Percentiles rank a stretch among this genome's conserved stretches.
Evolutionary conservation across 2,888 invertebrate genomes (phyloP).

Genomic region (Sialis fuliginosa): DNA sequence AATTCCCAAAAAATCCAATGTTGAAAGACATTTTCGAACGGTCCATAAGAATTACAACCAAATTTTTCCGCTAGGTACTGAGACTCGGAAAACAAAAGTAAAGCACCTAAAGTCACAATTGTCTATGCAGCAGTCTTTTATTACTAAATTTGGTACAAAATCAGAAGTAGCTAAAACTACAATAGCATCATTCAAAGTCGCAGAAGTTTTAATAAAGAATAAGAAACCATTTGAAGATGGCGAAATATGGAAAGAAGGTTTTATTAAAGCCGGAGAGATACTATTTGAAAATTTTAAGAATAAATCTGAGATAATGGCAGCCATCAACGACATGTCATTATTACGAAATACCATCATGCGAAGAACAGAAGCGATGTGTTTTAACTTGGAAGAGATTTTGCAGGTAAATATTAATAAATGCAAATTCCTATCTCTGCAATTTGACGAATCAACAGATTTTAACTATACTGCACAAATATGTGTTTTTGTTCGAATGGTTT

Average conservation of each 20-base stretch:
- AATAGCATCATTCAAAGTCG: constrained; percentile 1
- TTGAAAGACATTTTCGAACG: constrained; percentile 9
- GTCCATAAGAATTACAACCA: constrained; percentile 8
- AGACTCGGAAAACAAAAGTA: constrained; percentile 8
- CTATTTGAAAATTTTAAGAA: constrained; percentile 11
- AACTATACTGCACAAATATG: constrained; percentile 11
- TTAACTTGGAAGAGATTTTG: constrained; percentile 7
- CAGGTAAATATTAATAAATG: constrained; percentile 8
- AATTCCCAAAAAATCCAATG: constrained; percentile 8
- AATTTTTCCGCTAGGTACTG: constrained; percentile 8
- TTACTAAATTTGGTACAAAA: neutral
- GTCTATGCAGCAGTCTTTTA: neutral
- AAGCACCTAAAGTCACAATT: neutral
- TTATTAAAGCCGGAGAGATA: constrained; percentile 9
- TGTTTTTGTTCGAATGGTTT: constrained; percentile 11
- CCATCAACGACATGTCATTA: constrained; percentile 8
- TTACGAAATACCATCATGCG: constrained; percentile 8
- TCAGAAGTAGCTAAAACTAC: neutral
- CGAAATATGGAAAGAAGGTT: constrained; percentile 9
- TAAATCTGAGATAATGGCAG: constrained; percentile 10
- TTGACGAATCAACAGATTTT: constrained; percentile 13
- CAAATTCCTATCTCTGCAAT: constrained; percentile 9
- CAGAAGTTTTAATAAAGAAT: neutral
- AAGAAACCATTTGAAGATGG: constrained; percentile 12
- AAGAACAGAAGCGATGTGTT: constrained; percentile 7